A percentile compares a stretch with the other conserved stretches of the same genome.
These are phyloP conservation scores for Paedocypris sp. DNA, from an alignment of 2,113 vertebrate species.

Conservation along the genomic window DNA sequence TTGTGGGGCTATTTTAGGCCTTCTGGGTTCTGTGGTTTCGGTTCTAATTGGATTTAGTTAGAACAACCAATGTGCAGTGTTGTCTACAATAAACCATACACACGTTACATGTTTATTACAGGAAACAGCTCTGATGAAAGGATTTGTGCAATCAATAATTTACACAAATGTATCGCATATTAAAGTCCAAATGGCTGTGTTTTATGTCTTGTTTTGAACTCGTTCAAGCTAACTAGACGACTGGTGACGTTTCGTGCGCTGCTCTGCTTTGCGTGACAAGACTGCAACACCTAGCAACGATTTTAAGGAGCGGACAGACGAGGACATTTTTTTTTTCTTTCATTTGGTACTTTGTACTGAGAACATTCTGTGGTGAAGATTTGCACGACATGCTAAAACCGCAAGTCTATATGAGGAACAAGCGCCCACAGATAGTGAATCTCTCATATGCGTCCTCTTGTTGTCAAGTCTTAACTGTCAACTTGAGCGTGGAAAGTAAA, in stretches of 20 bases:
- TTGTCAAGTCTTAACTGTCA: neutral
- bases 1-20: too few relatives aligned
- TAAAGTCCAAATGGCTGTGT: neutral
- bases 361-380: conserved; percentile 27
- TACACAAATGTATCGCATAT: too few relatives aligned
- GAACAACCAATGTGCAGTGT: too few relatives aligned
- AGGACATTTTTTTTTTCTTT: neutral
- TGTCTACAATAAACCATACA: too few relatives aligned
- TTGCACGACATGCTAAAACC: conserved; percentile 24
- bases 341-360: neutral
- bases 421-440: neutral
- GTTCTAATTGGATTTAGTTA: too few relatives aligned
- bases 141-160: too few relatives aligned
- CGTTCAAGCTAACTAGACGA: neutral
- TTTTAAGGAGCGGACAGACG: neutral
- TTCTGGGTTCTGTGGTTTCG: too few relatives aligned
- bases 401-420: neutral
- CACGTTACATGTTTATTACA: too few relatives aligned
- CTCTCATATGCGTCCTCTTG: neutral
- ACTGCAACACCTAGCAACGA: neutral
- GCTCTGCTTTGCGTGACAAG: conserved; percentile 10
- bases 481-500: neutral
- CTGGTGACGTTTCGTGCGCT: neutral
- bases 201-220: neutral
- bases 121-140: too few relatives aligned